phyloP scores from a whole-genome alignment of 2,888 invertebrate genomes.

The Branchellion lobata region DNA sequence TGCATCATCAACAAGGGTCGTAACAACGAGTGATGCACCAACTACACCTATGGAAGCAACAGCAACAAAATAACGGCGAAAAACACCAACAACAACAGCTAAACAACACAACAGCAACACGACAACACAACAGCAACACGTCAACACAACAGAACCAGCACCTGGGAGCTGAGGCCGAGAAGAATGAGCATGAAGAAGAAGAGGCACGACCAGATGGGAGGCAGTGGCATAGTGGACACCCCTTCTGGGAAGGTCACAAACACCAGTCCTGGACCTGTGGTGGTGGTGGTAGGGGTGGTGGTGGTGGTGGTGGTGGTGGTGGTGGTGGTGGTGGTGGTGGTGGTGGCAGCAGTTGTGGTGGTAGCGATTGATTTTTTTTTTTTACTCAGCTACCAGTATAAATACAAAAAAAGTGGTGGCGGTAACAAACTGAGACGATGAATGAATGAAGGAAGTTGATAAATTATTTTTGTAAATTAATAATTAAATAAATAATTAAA shows the following conservation, averaged over 20 bases:
- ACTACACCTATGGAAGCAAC: too few relatives aligned
- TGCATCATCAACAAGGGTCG: not conserved
- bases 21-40: too few relatives aligned
- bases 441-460: too few relatives aligned
- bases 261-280: constrained; percentile 60
- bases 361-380: not conserved
- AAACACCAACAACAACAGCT: too few relatives aligned
- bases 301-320: not conserved
- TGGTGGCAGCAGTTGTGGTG: too few relatives aligned
- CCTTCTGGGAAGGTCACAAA: constrained; percentile 63
- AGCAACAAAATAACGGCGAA: too few relatives aligned
- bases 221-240: constrained; percentile 59
- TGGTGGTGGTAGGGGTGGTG: too few relatives aligned
- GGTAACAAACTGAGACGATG: not conserved
- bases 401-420: not conserved
- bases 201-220: constrained; percentile 61
- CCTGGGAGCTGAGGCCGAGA: constrained; percentile 62
- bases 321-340: not conserved
- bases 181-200: constrained; percentile 63
- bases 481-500: too few relatives aligned
- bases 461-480: too few relatives aligned
- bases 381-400: not conserved
- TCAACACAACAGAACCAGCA: too few relatives aligned
- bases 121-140: not conserved
- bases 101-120: not conserved